A percentile compares a stretch with the other conserved stretches of the same genome.
Evolutionary conservation across 2,113 vertebrate species (phyloP).

Genomic region (Gallinago paraguaiae): DNA sequence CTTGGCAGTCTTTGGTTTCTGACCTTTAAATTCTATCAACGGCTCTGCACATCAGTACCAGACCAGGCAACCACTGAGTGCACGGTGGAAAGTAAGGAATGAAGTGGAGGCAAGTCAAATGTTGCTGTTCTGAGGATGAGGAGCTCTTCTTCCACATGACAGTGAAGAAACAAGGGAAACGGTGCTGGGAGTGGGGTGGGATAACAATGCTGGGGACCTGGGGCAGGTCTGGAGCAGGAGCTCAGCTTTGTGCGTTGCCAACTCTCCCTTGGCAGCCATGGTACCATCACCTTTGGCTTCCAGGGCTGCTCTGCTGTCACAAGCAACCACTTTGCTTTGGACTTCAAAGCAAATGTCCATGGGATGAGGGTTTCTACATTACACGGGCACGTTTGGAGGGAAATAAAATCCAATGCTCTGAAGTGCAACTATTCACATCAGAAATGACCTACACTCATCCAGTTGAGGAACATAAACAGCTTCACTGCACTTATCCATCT

Average conservation of each 20-base stretch:
- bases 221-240: not conserved
- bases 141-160: not conserved
- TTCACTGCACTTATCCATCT: not conserved
- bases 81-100: not conserved
- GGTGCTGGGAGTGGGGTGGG: rapidly evolving
- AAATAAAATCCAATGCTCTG: not conserved
- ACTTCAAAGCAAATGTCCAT: not conserved
- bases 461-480: not conserved
- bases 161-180: not conserved
- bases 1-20: not conserved
- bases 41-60: not conserved
- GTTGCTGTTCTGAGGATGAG: not conserved
- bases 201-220: not conserved
- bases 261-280: not conserved
- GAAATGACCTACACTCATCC: not conserved
- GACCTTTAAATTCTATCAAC: not conserved
- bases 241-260: too few species aligned
- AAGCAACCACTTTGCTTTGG: not conserved
- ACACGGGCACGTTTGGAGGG: not conserved
- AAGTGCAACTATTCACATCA: not conserved
- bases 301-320: not conserved
- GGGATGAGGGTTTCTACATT: not conserved
- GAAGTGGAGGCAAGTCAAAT: not conserved
- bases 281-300: not conserved
- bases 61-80: rapidly evolving